Evolutionary conservation across 2,888 invertebrate genomes (phyloP).

Genomic region (Mylabris sibirica): DNA sequence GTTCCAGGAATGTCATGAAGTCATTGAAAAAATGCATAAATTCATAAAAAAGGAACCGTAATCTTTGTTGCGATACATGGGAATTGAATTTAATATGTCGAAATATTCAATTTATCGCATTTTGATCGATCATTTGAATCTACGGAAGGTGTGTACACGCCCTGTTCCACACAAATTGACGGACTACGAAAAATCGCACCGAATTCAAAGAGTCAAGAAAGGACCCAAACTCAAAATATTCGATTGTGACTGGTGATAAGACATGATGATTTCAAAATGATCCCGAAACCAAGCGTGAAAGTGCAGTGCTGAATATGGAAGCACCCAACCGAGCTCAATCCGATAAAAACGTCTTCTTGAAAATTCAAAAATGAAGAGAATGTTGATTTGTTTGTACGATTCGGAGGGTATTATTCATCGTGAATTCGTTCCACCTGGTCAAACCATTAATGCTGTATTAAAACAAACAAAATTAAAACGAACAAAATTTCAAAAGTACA

Average conservation of each 20-base stretch:
- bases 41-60: not conserved
- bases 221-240: not conserved
- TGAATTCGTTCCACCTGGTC: constrained; percentile 26
- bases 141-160: not conserved
- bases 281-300: constrained; percentile 13
- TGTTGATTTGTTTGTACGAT: constrained; percentile 31
- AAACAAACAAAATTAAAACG: no score
- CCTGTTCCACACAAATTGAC: not conserved
- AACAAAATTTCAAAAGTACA: no score
- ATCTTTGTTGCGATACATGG: not conserved
- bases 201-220: not conserved
- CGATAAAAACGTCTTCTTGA: constrained; percentile 15
- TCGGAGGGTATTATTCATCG: constrained; percentile 33
- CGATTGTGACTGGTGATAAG: constrained; percentile 13
- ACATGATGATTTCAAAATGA: constrained; percentile 21
- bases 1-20: not conserved
- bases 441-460: constrained; percentile 20
- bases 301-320: constrained; percentile 17
- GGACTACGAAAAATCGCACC: not conserved
- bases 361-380: constrained; percentile 15
- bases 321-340: not conserved
- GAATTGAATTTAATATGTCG: not conserved
- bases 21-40: not conserved
- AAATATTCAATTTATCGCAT: not conserved
- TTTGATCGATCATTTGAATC: not conserved